These are phyloP conservation scores for Orthonychiurus folsomi DNA, from an alignment of 2,888 invertebrate genomes.

Conservation along the genomic window DNA sequence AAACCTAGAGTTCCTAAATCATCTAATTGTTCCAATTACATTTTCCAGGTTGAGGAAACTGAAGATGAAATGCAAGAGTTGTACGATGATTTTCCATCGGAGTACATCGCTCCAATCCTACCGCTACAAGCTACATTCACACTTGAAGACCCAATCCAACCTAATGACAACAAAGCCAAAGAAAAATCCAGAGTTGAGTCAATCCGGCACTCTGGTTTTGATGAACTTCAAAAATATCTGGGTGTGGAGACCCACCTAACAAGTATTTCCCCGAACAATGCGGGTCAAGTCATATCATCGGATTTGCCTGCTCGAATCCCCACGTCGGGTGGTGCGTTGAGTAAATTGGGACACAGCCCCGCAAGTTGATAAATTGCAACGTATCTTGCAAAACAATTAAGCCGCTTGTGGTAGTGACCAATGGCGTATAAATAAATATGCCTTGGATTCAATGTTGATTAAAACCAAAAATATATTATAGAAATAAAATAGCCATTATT, in stretches of 20 bases:
- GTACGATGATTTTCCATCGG: constrained; percentile 32
- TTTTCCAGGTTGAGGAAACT: constrained; percentile 35
- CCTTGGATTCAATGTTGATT: no score
- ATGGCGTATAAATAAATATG: no score
- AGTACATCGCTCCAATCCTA: not conserved
- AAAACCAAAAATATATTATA: no score
- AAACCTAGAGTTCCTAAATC: constrained; percentile 4
- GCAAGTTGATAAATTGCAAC: constrained; percentile 34
- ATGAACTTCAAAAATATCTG: constrained; percentile 24
- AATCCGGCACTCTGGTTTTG: constrained; percentile 32
- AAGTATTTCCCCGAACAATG: not conserved
- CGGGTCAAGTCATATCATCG: not conserved
- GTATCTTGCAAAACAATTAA: not conserved
- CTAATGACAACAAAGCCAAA: not conserved
- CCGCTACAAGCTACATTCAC: not conserved
- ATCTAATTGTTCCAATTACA: no score
- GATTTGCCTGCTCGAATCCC: not conserved
- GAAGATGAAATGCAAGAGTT: constrained; percentile 35
- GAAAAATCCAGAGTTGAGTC: not conserved
- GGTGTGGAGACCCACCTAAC: constrained; percentile 13
- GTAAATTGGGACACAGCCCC: constrained; percentile 36
- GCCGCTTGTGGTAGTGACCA: no score
- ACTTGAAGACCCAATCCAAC: not conserved
- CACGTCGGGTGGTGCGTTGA: constrained; percentile 24
- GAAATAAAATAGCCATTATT: no score